These are phyloP conservation scores for Choloepus hoffmanni DNA, from an alignment of 2,113 vertebrate species.

Conservation along the genomic window DNA sequence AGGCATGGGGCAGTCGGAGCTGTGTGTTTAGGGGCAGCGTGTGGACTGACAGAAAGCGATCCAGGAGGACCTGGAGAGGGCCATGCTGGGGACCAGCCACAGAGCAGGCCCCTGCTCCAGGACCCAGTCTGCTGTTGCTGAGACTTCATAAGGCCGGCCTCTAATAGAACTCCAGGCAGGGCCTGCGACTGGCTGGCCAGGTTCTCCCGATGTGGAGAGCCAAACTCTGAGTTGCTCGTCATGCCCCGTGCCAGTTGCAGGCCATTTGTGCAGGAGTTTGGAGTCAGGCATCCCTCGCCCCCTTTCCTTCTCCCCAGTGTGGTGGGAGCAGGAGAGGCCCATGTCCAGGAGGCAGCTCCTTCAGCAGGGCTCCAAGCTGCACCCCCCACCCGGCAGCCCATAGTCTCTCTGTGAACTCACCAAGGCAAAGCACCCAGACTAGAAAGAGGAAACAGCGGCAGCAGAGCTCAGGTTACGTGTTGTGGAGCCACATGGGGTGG, in stretches of 20 bases:
- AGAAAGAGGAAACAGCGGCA: neutral
- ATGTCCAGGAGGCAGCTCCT: neutral
- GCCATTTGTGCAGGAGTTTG: neutral
- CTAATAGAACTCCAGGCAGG: neutral
- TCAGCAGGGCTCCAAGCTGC: neutral
- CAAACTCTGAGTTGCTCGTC: neutral
- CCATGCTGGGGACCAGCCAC: neutral
- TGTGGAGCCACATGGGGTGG: neutral
- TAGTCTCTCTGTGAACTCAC: neutral
- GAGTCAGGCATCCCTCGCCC: neutral
- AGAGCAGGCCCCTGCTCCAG: neutral
- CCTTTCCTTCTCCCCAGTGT: neutral
- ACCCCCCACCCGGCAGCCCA: neutral
- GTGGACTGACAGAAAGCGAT: neutral
- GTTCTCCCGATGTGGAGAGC: neutral
- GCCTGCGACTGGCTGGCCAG: neutral
- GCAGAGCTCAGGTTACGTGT: neutral
- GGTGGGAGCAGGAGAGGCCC: neutral
- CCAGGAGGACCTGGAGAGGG: too few species aligned
- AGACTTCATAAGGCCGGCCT: fast-evolving
- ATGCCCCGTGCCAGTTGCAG: neutral
- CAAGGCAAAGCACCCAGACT: neutral
- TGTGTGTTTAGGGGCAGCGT: neutral
- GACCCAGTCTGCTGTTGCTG: too few species aligned
- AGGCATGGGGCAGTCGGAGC: neutral